Percentiles rank a stretch among this genome's conserved stretches.
Evolutionary conservation across 2,888 invertebrate species (phyloP).

Genomic region (Pheosia tremula): DNA sequence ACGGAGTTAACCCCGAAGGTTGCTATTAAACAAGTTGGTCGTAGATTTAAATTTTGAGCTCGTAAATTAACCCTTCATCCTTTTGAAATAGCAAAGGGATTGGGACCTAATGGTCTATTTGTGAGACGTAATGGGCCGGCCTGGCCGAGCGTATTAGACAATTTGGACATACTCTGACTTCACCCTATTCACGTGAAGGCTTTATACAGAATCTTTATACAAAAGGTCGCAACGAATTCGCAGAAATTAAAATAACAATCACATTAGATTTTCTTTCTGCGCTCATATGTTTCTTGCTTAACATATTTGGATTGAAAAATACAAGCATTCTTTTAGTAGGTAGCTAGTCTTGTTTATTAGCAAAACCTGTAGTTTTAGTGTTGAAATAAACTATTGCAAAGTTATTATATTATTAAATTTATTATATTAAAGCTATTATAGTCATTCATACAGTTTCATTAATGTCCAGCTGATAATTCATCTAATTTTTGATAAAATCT

Average conservation of each 20-base stretch:
- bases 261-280: slow-evolving; percentile 29
- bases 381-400: no score
- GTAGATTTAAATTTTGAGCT: slow-evolving; percentile 84
- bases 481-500: neutral
- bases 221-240: slow-evolving; percentile 36
- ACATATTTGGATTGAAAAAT: neutral
- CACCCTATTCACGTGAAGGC: slow-evolving; percentile 64
- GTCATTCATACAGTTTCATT: no score
- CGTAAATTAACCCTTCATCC: slow-evolving; percentile 84
- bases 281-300: slow-evolving; percentile 2
- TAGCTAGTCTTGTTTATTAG: no score
- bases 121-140: slow-evolving; percentile 80
- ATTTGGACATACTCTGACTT: slow-evolving; percentile 77
- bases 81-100: slow-evolving; percentile 83
- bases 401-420: no score
- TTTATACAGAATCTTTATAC: slow-evolving; percentile 53
- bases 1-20: slow-evolving; percentile 76
- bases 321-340: neutral
- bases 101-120: slow-evolving; percentile 84
- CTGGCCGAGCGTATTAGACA: slow-evolving; percentile 77
- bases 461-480: no score
- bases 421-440: no score
- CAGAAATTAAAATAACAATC: slow-evolving; percentile 39
- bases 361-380: no score
- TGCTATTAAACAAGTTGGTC: slow-evolving; percentile 79